phyloP scores from a whole-genome alignment of 2,113 vertebrate genomes.

The Phainopepla nitens region DNA sequence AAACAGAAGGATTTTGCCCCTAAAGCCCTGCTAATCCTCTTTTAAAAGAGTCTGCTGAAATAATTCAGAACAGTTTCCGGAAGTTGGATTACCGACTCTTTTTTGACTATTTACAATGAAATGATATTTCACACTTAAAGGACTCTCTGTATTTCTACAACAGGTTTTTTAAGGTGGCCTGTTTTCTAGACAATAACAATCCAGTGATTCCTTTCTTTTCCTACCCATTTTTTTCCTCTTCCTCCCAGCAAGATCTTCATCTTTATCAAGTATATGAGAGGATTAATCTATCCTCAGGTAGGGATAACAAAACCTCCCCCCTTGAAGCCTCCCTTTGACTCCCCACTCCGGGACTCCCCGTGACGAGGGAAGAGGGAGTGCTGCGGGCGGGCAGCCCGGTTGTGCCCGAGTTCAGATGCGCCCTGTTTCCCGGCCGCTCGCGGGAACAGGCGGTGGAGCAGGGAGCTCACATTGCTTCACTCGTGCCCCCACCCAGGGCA shows the following conservation, averaged over 20 bases:
- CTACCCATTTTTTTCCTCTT: background rate
- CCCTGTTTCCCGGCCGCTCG: background rate
- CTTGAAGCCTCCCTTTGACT: background rate
- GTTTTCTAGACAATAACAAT: constrained; percentile 59
- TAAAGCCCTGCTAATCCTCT: constrained; percentile 94
- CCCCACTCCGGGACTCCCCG: background rate
- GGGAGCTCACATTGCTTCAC: background rate
- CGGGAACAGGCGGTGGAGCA: background rate
- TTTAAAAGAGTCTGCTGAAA: constrained; percentile 97
- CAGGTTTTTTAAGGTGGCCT: constrained; percentile 67
- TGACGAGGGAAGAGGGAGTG: background rate
- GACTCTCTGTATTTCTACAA: constrained; percentile 76
- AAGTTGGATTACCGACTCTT: constrained; percentile 96
- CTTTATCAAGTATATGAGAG: background rate
- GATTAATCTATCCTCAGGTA: constrained; percentile 38
- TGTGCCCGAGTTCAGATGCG: background rate
- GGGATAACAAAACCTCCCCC: constrained; percentile 14
- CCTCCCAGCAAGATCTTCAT: constrained; percentile 8
- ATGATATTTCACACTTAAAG: constrained; percentile 96
- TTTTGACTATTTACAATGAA: constrained; percentile 90
- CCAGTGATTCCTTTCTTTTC: constrained; percentile 19
- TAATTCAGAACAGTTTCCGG: constrained; percentile 98
- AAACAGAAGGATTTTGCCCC: constrained; percentile 84
- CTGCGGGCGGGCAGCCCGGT: background rate
- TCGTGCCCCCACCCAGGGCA: background rate